Conservation (phyloP, 1,140 invertebrate species). For the Penaeus vannamei region DNA sequence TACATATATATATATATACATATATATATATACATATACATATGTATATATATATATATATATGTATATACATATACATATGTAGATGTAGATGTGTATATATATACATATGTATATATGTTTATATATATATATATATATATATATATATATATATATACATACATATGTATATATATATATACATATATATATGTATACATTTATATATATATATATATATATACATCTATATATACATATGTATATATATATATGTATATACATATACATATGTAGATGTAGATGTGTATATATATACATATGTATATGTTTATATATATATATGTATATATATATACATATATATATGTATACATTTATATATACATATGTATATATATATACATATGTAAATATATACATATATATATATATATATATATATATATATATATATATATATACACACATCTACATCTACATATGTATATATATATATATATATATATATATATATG, state of each 20-base stretch:
- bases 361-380: background rate
- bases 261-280: too few relatives aligned
- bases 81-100: background rate
- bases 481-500: background rate
- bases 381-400: conserved; percentile 3
- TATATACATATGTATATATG: conserved; percentile 9
- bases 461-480: background rate
- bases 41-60: background rate
- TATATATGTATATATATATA: conserved; percentile 8
- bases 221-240: background rate
- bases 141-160: conserved; percentile 3
- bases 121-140: conserved; percentile 22
- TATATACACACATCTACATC: conserved; percentile 13
- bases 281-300: too few relatives aligned
- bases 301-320: background rate
- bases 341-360: background rate
- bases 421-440: conserved; percentile 42
- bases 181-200: background rate
- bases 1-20: conserved; percentile 6
- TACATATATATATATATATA: conserved; percentile 40
- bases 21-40: background rate
- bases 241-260: background rate
- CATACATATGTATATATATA: too few relatives aligned
- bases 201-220: background rate
- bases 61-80: background rate